These are phyloP conservation scores for Slavum lentiscoides DNA, from an alignment of 2,888 invertebrate species.

Conservation along the genomic window DNA sequence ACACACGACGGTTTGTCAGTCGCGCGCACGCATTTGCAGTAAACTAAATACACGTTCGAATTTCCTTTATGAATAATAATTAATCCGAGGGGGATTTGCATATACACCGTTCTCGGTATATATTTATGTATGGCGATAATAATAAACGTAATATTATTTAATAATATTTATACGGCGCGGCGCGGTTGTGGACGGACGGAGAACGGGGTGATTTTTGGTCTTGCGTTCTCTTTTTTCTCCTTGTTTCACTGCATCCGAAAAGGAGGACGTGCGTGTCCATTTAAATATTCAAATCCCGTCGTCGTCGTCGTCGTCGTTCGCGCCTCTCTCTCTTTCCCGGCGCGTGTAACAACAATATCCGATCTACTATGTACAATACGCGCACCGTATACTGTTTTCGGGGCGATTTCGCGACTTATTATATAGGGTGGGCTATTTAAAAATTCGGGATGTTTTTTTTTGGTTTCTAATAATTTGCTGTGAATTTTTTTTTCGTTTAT, in stretches of 20 bases:
- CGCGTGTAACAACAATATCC: no score
- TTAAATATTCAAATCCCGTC: conserved; percentile 50
- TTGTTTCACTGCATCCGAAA: not conserved
- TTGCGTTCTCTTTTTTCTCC: conserved; percentile 26
- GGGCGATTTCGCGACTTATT: no score
- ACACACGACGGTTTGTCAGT: not conserved
- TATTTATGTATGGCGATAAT: no score
- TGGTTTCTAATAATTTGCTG: no score
- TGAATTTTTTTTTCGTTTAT: no score
- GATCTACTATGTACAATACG: no score
- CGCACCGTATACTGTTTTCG: no score
- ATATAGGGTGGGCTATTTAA: no score
- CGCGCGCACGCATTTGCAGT: conserved; percentile 16
- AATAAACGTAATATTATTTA: no score
- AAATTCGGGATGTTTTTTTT: no score
- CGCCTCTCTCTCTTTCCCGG: no score
- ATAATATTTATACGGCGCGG: no score
- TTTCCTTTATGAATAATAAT: conserved; percentile 50
- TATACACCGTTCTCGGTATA: not conserved
- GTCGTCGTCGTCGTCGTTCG: not conserved
- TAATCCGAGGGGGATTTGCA: conserved; percentile 39
- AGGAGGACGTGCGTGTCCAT: not conserved
- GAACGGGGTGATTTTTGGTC: conserved; percentile 23
- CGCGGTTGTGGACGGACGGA: not conserved
- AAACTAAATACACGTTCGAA: conserved; percentile 26